phyloP scores from a whole-genome alignment of 2,888 invertebrate species.

The Neocrepidodera transversa region DNA sequence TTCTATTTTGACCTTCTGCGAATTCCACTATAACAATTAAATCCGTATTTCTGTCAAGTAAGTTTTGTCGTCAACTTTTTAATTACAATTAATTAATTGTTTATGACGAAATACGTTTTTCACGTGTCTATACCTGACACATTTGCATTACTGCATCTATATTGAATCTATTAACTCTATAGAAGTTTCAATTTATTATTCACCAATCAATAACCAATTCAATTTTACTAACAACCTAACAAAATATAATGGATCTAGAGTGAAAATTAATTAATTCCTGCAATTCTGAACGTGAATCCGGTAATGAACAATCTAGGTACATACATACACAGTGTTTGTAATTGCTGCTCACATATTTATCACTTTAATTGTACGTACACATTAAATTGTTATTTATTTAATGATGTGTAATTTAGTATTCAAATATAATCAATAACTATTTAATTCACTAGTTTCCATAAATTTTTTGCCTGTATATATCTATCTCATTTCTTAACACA shows the following conservation, averaged over 20 bases:
- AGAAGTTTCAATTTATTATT: neutral
- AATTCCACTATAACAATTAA: neutral
- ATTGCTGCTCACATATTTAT: constrained; percentile 12
- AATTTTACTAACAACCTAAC: constrained; percentile 13
- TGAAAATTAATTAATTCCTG: constrained; percentile 23
- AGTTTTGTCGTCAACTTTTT: neutral
- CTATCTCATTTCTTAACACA: no score
- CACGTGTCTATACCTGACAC: neutral
- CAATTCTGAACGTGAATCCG: neutral
- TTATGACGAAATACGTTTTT: no score
- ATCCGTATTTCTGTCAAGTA: neutral
- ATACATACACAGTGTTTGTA: constrained; percentile 5
- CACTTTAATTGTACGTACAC: neutral
- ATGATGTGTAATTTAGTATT: no score
- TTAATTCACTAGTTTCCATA: no score
- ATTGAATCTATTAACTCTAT: neutral
- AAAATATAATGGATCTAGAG: constrained; percentile 17
- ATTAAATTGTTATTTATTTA: no score
- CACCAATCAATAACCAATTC: constrained; percentile 20
- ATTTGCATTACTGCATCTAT: neutral
- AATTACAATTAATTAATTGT: no score
- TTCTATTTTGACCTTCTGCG: neutral
- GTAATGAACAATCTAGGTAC: constrained; percentile 19
- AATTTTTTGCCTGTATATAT: no score
- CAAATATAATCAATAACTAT: no score